phyloP scores from a whole-genome alignment of 2,113 vertebrate genomes.

The Gallinago paraguaiae region DNA sequence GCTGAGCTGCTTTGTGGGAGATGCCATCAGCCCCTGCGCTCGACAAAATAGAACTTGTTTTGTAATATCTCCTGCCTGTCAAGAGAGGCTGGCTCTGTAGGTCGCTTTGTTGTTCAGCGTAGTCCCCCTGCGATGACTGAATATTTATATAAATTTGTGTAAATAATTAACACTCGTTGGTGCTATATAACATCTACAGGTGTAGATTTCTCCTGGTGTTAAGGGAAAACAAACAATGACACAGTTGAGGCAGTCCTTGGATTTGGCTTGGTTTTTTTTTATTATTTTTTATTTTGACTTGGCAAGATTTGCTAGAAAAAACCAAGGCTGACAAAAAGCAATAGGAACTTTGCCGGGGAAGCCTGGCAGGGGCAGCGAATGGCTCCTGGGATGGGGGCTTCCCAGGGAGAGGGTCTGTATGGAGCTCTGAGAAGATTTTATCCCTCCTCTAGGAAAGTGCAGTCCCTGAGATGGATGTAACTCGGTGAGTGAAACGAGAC shows the following conservation, averaged over 20 bases:
- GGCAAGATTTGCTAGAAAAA: background rate
- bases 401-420: background rate
- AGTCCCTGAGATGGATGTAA: background rate
- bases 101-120: background rate
- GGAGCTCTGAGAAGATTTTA: background rate
- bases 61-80: background rate
- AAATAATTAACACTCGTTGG: background rate
- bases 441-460: background rate
- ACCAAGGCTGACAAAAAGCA: background rate
- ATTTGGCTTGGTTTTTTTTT: background rate
- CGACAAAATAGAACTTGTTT: background rate
- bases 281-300: background rate
- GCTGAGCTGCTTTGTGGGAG: background rate
- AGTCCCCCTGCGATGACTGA: background rate
- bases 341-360: background rate
- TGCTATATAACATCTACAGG: background rate
- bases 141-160: background rate
- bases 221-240: background rate
- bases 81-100: background rate
- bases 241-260: background rate
- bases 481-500: background rate
- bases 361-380: background rate
- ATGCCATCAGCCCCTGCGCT: background rate
- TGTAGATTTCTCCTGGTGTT: background rate
- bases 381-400: background rate